Percentiles rank a stretch among this genome's conserved stretches.
Evolutionary conservation across 35 echinoderm and acorn worm genomes (phyloP).

Genomic region (Eucidaris tribuloides): DNA sequence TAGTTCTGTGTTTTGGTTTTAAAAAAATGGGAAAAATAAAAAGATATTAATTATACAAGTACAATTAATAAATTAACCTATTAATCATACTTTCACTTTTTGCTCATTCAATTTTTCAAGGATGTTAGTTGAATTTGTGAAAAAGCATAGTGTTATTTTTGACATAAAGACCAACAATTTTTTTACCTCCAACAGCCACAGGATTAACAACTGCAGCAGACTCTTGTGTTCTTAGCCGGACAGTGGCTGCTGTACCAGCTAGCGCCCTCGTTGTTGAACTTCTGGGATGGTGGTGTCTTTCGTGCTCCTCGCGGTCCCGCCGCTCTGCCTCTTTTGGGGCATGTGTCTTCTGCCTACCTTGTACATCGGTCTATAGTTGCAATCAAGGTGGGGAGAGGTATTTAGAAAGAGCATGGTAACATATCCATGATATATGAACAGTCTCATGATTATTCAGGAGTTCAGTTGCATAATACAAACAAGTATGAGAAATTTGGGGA

Average conservation of each 20-base stretch:
- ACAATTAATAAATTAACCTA: not conserved
- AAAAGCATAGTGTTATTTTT: not conserved
- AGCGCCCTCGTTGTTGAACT: conserved; percentile 98
- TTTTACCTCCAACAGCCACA: conserved; percentile 71
- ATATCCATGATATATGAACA: no score
- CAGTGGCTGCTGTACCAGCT: conserved; percentile 81
- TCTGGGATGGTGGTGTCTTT: conserved; percentile 78
- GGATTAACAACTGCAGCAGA: conserved; percentile 45
- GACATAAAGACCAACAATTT: not conserved
- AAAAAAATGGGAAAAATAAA: not conserved
- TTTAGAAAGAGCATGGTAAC: no score
- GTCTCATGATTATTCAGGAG: no score
- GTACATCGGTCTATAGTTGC: conserved; percentile 18
- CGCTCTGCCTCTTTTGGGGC: conserved; percentile 40
- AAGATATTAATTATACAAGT: not conserved
- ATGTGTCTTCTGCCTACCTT: not conserved
- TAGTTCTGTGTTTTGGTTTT: not conserved
- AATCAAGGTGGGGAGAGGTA: no score
- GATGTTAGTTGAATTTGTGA: not conserved
- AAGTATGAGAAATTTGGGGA: no score
- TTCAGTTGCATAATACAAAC: no score
- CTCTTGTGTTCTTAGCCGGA: conserved; percentile 76
- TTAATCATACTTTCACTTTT: not conserved
- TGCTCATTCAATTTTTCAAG: not conserved
- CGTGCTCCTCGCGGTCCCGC: conserved; percentile 69